phyloP scores from a whole-genome alignment of 1,140 invertebrate species.

The Idris sp. region DNA sequence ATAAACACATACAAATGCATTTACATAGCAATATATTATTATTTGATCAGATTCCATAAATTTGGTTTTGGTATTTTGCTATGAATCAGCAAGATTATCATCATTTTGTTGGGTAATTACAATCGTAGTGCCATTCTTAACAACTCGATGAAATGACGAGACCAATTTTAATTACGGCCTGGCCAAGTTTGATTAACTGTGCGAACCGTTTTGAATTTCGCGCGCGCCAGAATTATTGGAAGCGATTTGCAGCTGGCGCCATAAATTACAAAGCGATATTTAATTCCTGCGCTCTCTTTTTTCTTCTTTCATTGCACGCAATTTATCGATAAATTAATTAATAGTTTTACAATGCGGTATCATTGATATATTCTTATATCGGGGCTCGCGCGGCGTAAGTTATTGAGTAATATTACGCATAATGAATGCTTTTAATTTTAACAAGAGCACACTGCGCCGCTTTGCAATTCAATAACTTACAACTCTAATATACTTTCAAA shows the following conservation, averaged over 20 bases:
- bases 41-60: constrained; percentile 39
- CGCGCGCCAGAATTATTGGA: background rate
- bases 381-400: constrained; percentile 6
- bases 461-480: constrained; percentile 11
- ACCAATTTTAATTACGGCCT: constrained; percentile 14
- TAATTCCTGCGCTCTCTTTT: constrained; percentile 19
- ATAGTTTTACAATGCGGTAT: constrained; percentile 7
- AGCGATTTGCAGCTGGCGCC: constrained; percentile 1
- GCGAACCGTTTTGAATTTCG: constrained; percentile 16
- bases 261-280: constrained; percentile 10
- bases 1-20: no score
- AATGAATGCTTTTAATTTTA: constrained; percentile 49
- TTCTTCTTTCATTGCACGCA: constrained; percentile 1
- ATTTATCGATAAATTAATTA: constrained; percentile 41
- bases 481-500: constrained; percentile 10
- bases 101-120: constrained; percentile 10
- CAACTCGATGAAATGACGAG: constrained; percentile 10
- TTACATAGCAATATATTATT: no score
- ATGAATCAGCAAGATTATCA: constrained; percentile 4
- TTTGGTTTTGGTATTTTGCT: constrained; percentile 15
- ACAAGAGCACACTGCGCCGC: constrained; percentile 17
- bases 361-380: constrained; percentile 38
- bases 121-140: constrained; percentile 17
- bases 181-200: constrained; percentile 12
- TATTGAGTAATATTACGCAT: constrained; percentile 41